Base-by-base conservation (phyloP, 2,113 vertebrate genomes). In the Eretmochelys imbricata region DNA sequence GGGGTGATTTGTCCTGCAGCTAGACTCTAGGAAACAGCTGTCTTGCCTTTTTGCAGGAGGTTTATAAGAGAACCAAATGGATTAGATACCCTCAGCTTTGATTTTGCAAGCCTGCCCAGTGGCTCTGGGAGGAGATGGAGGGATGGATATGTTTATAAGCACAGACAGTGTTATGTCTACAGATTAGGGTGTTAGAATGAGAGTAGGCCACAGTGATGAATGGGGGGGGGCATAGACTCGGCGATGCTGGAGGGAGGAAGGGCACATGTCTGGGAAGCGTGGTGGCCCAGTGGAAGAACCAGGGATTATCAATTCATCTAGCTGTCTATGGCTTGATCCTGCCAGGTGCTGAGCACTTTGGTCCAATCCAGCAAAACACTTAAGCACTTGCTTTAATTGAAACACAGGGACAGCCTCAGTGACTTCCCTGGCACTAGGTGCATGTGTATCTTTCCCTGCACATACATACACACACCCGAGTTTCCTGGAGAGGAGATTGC, bases 201-300 rank as follows among this genome's bases (percentile, higher is more conserved):
- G 79, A 51, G 2, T 54, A 22, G 48, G 20, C 80, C 90, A 53
- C 72, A n/a, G 8, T 38, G 62, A 42, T 75, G 59, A 49, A 48
- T 2, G 49, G 7, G 80, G 38, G 8, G 1, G 0, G 2, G 89
- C 8, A 1, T 2, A 3, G 25, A 35, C 35, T 1, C 7, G 16
- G 88, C 54, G 57, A 8, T 10, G 0, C 29, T 1, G 1, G 0
- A 38, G 46, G 11, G 2, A 8, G 16, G 11, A 79, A 20, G 13
- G 31, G 53, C 57, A 50, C 49, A 9, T 42, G 24, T 81, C n/a
- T 54, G 31, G 27, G 51, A 55, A 35, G 38, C 10, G 20, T 22
- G 11, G 65, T 8, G 65, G 62, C 7, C 31, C 62, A 48, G 16
- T 19, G 57, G 10, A 51, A 22, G 48, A 24, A 27, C 27, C 19